A percentile compares a stretch with the other conserved stretches of the same genome.
Conservation (phyloP, 2,113 vertebrate genomes). For the Leptodactylus fuscus region DNA sequence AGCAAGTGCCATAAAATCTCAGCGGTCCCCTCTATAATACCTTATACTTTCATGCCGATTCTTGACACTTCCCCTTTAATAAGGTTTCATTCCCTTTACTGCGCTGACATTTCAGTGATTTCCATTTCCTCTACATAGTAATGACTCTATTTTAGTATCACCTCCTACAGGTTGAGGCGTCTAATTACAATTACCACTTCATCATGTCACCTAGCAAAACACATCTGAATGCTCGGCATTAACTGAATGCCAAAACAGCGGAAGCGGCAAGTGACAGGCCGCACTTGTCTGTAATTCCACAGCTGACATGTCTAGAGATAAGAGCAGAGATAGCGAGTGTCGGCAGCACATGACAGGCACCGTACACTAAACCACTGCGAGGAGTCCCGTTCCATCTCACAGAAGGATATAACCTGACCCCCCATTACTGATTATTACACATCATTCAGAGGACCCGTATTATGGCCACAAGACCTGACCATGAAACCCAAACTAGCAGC, state of each 20-base stretch:
- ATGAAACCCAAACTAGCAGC: too few relatives aligned
- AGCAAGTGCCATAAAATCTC: too few relatives aligned
- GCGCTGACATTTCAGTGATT: neutral
- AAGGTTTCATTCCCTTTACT: neutral
- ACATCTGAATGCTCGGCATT: conserved; percentile 8
- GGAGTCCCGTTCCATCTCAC: too few relatives aligned
- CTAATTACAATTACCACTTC: conserved; percentile 27
- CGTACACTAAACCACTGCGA: neutral
- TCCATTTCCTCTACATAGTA: neutral
- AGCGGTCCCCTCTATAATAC: too few relatives aligned
- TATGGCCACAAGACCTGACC: too few relatives aligned
- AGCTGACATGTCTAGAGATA: conserved; percentile 45
- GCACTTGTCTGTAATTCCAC: conserved; percentile 43
- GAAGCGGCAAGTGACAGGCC: conserved; percentile 42
- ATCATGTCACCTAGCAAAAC: conserved; percentile 34
- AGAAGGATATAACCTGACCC: too few relatives aligned
- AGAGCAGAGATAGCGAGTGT: neutral
- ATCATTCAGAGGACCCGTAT: too few relatives aligned
- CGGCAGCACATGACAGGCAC: conserved; percentile 11
- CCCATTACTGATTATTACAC: too few relatives aligned
- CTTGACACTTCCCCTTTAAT: neutral
- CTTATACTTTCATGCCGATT: neutral
- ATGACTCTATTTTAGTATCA: conserved; percentile 9
- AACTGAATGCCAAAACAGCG: conserved; percentile 35
- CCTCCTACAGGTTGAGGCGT: conserved; percentile 17